Conservation (phyloP, 1,140 invertebrate species). For the Heliconius melpomene region DNA sequence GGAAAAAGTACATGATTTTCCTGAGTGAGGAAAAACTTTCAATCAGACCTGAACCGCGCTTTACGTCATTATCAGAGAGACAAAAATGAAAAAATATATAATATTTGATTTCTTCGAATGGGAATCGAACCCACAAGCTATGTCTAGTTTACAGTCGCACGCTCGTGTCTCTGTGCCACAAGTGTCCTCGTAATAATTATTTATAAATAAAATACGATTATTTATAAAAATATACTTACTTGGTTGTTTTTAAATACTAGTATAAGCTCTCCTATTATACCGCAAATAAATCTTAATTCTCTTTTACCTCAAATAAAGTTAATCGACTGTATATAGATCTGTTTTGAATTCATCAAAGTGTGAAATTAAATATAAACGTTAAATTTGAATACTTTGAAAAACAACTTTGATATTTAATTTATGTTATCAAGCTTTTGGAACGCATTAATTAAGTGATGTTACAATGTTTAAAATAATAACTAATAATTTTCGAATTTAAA, state of each 20-base stretch:
- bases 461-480: background rate
- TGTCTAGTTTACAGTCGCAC: too few species aligned
- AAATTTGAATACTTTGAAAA: conserved; percentile 10
- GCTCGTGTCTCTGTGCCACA: too few species aligned
- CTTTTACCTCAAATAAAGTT: conserved; percentile 27
- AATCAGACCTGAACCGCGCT: too few species aligned
- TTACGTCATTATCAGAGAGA: too few species aligned
- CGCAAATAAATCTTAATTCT: conserved; percentile 13
- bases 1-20: too few species aligned
- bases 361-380: conserved; percentile 19
- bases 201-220: too few species aligned
- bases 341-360: conserved; percentile 22
- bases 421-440: background rate
- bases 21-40: too few species aligned
- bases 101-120: too few species aligned
- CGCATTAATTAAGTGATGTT: background rate
- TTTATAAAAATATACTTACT: background rate
- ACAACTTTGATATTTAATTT: background rate
- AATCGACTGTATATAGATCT: conserved; percentile 11
- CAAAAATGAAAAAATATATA: too few species aligned
- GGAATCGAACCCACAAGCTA: too few species aligned
- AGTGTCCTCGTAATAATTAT: too few species aligned
- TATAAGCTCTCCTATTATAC: background rate
- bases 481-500: background rate
- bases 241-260: background rate